A percentile compares a stretch with the other conserved stretches of the same genome.
These are phyloP conservation scores for Venustoraphidia nigricollis DNA, from an alignment of 2,888 invertebrate species.

Conservation along the genomic window DNA sequence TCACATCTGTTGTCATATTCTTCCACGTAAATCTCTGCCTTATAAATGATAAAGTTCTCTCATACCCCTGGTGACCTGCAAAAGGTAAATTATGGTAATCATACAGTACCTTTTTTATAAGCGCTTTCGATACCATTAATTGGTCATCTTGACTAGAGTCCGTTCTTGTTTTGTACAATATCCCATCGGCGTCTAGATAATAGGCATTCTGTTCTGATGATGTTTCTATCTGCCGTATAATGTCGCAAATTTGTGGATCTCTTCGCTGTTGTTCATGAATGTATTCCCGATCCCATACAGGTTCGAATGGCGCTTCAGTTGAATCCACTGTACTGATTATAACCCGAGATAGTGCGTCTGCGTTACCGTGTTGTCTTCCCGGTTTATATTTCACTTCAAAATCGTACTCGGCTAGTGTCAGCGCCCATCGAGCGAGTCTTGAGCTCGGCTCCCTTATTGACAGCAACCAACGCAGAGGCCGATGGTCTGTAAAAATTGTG, in stretches of 20 bases:
- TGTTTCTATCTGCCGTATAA: background rate
- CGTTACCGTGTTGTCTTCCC: too few species aligned
- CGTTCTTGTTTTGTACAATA: constrained; percentile 1
- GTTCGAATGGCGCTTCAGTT: background rate
- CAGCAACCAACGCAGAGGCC: background rate
- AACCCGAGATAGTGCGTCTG: too few species aligned
- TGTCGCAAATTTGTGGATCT: background rate
- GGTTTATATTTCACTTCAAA: too few species aligned
- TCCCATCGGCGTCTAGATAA: background rate
- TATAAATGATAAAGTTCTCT: constrained; percentile 10
- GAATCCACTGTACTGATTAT: too few species aligned
- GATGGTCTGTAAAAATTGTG: constrained; percentile 4
- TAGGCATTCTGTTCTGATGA: background rate
- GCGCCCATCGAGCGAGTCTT: too few species aligned
- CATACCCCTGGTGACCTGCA: constrained; percentile 13
- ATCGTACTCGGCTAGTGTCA: too few species aligned
- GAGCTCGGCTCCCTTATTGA: too few species aligned
- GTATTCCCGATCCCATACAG: background rate
- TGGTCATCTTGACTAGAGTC: background rate
- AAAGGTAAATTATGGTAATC: constrained; percentile 10
- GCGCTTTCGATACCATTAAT: background rate
- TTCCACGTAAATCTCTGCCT: constrained; percentile 11
- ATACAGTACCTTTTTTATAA: constrained; percentile 1
- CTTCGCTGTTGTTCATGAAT: background rate
- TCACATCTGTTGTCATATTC: constrained; percentile 9